A percentile compares a stretch with the other conserved stretches of the same genome.
These are phyloP conservation scores for Peromyscus attwateri DNA, from an alignment of 2,797 vertebrate species.

Conservation along the genomic window DNA sequence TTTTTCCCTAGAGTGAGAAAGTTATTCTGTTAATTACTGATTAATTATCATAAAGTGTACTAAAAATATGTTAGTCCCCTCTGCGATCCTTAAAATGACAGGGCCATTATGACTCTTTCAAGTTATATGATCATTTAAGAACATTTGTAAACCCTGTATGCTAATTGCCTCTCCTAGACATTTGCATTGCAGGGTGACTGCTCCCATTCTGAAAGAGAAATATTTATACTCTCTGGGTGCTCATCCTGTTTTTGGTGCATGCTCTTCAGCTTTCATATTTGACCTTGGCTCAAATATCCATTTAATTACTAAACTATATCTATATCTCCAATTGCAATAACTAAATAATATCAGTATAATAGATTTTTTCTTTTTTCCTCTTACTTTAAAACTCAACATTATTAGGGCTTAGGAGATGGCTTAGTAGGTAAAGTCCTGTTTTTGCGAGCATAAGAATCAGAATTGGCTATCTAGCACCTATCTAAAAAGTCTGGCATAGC, in stretches of 20 bases:
- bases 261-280: neutral
- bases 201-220: conserved; percentile 28
- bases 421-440: neutral
- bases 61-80: conserved; percentile 60
- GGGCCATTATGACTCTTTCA: conserved; percentile 72
- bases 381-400: neutral
- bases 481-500: neutral
- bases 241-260: neutral
- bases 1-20: conserved; percentile 72
- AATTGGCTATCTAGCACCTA: too few relatives aligned
- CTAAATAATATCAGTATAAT: neutral
- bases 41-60: conserved; percentile 71
- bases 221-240: neutral
- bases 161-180: conserved; percentile 61
- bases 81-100: conserved; percentile 22
- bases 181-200: conserved; percentile 49
- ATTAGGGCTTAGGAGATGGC: neutral
- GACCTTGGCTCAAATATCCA: conserved; percentile 4
- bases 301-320: neutral
- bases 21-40: conserved; percentile 68
- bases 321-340: neutral
- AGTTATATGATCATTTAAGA: conserved; percentile 36
- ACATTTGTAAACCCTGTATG: conserved; percentile 45
- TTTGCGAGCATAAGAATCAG: neutral
- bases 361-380: neutral